These are phyloP conservation scores for Solenopsis fugax DNA, from an alignment of 1,140 invertebrate species.

Conservation along the genomic window DNA sequence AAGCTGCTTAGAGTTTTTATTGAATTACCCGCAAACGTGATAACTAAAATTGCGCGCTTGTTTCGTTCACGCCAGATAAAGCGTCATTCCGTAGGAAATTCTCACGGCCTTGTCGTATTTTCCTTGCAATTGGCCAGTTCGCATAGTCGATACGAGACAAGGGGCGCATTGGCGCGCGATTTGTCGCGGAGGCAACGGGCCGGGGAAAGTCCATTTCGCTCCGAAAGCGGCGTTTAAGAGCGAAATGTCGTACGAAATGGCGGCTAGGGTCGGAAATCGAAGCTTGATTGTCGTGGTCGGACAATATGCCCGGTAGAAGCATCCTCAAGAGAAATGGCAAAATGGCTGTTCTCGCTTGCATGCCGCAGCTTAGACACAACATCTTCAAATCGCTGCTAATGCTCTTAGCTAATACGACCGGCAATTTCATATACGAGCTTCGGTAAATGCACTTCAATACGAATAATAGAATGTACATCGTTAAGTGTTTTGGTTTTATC, in stretches of 20 bases:
- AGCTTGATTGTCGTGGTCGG: conserved; percentile 53
- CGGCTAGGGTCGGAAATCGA: conserved; percentile 45
- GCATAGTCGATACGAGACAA: conserved; percentile 25
- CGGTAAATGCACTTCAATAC: background rate
- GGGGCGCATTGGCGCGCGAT: conserved; percentile 21
- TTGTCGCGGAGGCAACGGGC: conserved; percentile 43
- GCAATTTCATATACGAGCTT: background rate
- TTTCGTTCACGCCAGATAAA: conserved; percentile 15
- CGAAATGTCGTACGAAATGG: conserved; percentile 56
- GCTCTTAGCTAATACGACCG: conserved; percentile 3
- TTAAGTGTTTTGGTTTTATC: background rate
- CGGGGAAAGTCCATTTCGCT: conserved; percentile 56
- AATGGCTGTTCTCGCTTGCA: conserved; percentile 24
- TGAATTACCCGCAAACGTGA: background rate
- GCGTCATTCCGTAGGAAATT: background rate
- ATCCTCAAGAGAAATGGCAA: conserved; percentile 50
- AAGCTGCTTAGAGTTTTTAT: background rate
- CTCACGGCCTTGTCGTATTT: conserved; percentile 21
- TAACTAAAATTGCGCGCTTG: conserved; percentile 26
- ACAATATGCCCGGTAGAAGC: conserved; percentile 59
- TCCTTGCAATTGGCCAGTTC: conserved; percentile 43
- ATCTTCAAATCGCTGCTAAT: conserved; percentile 15
- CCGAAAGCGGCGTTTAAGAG: conserved; percentile 48
- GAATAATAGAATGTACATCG: background rate
- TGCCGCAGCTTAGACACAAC: background rate